Conservation (phyloP, 1,140 invertebrate genomes). For the Drosophila lini region DNA sequence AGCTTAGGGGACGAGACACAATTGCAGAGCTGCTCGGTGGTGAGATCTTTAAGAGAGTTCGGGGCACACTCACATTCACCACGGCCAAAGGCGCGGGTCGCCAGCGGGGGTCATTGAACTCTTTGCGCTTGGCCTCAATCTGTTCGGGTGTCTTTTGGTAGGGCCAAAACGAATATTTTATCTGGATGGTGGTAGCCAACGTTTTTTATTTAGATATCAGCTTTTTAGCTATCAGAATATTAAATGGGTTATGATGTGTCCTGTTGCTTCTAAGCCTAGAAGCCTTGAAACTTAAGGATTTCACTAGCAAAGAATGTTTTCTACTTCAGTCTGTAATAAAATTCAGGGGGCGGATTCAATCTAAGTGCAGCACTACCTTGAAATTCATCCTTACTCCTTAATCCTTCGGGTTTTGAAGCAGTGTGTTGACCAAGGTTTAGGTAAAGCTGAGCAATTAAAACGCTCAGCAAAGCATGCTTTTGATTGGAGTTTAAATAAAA, state of each 20-base stretch:
- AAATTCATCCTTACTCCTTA: background rate
- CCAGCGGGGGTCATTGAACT: constrained; percentile 86
- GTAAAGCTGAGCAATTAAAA: no score
- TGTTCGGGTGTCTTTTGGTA: constrained; percentile 86
- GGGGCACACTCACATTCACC: constrained; percentile 87
- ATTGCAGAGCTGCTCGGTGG: constrained; percentile 29
- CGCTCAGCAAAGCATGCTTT: background rate
- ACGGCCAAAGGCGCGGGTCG: constrained; percentile 87
- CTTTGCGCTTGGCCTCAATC: constrained; percentile 85
- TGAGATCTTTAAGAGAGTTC: constrained; percentile 24
- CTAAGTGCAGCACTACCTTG: background rate
- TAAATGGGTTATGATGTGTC: constrained; percentile 8
- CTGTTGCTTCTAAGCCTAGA: background rate
- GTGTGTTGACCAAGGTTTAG: background rate
- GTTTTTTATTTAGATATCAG: background rate
- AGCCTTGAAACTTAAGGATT: background rate
- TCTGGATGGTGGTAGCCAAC: constrained; percentile 81
- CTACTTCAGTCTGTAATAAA: background rate
- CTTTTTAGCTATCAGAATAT: background rate
- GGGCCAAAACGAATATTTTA: constrained; percentile 87
- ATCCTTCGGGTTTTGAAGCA: no score
- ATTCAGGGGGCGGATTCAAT: background rate
- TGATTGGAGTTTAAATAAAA: background rate
- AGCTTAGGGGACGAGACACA: constrained; percentile 37
- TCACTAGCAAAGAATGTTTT: background rate